Percentiles rank a stretch among this genome's conserved stretches.
Evolutionary conservation across 2,797 vertebrate species (phyloP).

Genomic region (Aselliscus stoliczkanus): DNA sequence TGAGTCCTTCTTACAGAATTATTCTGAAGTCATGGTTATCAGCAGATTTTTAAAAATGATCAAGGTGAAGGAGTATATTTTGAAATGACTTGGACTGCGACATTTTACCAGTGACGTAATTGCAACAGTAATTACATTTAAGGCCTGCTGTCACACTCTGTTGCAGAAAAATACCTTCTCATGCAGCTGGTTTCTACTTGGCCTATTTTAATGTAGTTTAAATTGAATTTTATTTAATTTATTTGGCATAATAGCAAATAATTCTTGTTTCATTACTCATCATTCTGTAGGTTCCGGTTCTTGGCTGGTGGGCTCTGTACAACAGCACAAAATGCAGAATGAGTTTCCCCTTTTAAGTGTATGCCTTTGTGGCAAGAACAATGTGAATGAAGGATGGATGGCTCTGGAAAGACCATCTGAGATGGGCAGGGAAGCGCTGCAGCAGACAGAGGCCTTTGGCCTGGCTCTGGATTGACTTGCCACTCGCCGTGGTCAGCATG

Average conservation of each 20-base stretch:
- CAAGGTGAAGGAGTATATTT: slow-evolving; percentile 31
- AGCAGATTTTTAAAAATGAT: slow-evolving; percentile 15
- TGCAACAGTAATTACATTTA: slow-evolving; percentile 44
- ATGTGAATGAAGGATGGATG: not conserved
- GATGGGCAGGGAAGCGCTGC: not conserved
- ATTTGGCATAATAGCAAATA: slow-evolving; percentile 10
- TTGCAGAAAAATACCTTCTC: slow-evolving; percentile 35
- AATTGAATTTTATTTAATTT: not conserved
- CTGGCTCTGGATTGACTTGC: not conserved
- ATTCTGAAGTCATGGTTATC: slow-evolving; percentile 21
- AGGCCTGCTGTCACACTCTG: slow-evolving; percentile 10
- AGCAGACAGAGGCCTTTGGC: not conserved
- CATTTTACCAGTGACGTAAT: slow-evolving; percentile 39
- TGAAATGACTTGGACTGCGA: slow-evolving; percentile 14
- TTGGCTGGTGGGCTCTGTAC: not conserved
- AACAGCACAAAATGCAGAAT: not conserved
- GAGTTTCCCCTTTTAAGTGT: not conserved
- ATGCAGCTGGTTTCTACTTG: slow-evolving; percentile 18
- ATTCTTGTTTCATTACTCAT: slow-evolving; percentile 40
- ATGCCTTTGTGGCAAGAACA: not conserved
- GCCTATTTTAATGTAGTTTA: slow-evolving; percentile 29
- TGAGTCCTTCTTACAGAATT: not conserved
- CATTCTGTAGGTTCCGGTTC: not conserved
- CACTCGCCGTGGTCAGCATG: not conserved
- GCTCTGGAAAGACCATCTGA: not conserved